Evolutionary conservation across 92 coral and sea anemone genomes (phyloP), one percentile per base, ranked within the genome.

Genomic region (Porites lobata): DNA sequence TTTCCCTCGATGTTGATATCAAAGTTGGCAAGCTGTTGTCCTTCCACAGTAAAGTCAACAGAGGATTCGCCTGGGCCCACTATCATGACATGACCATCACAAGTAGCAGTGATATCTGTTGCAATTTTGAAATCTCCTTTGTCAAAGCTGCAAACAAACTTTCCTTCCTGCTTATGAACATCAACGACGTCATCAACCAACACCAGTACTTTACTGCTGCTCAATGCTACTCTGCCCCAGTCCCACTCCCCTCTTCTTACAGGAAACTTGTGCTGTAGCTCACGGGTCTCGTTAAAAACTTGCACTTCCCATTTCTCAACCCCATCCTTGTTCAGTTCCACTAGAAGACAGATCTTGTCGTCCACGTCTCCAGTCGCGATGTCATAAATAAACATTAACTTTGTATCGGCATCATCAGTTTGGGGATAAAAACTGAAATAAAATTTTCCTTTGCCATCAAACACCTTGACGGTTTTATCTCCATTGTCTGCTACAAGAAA

Each of bases 371-470:
- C 65, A 26, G 80, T 75, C 65, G 64, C 65, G 18, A 75, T 11
- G 10, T 17, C 80, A 75, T 19, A n/a, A 50, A 51, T 15, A 19
- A 7, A 7, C 6, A 9, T 9, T 56, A 69, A 69, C 74, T 24
- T 32, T 69, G 29, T 69, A 43, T 74, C 12, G 1, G 8, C 22
- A 20, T 50, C 13, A 74, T 17, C 59, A 51, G 58, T 74, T 20
- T 20, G 26, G 78, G 43, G 29, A 47, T 13, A 50, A 18, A 43
- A 43, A 43, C 43, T 0, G 12, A 20, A 2, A n/a, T 24, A 15
- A 74, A 75, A 75, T 1, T 75, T 53, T 11, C 64, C 80, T n/a
- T 29, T 24, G 80, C 32, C 6, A 38, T 53, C 38, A 75, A 75
- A 75, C 64, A 54, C 80, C 80, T 75, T 75, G 17, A 75, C 15